phyloP scores from a whole-genome alignment of 2,113 vertebrate genomes.

The Limnothrissa miodon region DNA sequence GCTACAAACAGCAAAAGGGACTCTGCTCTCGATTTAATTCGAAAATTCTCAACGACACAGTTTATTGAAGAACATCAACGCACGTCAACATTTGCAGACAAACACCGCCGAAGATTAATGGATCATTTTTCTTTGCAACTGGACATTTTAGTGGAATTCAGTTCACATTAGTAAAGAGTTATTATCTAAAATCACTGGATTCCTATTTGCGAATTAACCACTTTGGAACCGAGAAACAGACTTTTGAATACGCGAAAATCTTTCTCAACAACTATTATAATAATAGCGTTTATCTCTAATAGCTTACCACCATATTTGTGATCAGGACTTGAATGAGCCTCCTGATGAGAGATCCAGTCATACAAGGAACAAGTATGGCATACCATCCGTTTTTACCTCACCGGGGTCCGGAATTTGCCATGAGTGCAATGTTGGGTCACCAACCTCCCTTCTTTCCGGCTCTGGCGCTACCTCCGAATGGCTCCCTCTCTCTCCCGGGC shows the following conservation, averaged over 20 bases:
- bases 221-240: not conserved
- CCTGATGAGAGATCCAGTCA: constrained; percentile 99
- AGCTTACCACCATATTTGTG: constrained; percentile 64
- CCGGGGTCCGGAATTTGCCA: constrained; percentile 98
- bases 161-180: constrained; percentile 37
- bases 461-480: constrained; percentile 90
- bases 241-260: not conserved
- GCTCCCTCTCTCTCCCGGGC: constrained; percentile 91
- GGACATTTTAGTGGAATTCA: constrained; percentile 53
- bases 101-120: constrained; percentile 61
- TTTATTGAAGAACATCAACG: constrained; percentile 31
- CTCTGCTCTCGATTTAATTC: constrained; percentile 39
- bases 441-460: constrained; percentile 97
- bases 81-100: constrained; percentile 54
- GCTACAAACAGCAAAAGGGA: constrained; percentile 58
- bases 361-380: constrained; percentile 97
- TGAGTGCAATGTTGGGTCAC: constrained; percentile 96
- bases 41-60: constrained; percentile 10
- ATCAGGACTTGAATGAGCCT: constrained; percentile 88
- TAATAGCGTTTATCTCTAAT: constrained; percentile 33
- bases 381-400: constrained; percentile 99
- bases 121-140: constrained; percentile 54
- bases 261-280: not conserved
- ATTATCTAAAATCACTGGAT: constrained; percentile 30
- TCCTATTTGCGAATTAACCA: constrained; percentile 23